Base-by-base conservation (phyloP, 2,888 invertebrate species). In the Pteria penguin region DNA sequence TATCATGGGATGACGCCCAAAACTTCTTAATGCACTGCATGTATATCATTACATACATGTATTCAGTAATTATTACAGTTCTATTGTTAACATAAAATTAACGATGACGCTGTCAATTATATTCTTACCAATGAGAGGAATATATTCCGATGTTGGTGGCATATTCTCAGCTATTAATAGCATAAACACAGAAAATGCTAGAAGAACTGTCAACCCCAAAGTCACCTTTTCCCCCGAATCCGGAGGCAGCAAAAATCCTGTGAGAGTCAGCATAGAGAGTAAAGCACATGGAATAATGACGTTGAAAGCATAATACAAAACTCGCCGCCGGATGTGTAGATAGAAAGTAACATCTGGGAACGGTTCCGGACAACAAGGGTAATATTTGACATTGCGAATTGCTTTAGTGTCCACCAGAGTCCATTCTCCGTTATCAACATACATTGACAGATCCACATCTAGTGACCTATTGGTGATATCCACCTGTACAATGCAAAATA, bases 251-350 rank as follows among this genome's bases (percentile, higher is more conserved):
- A 93, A 92, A 87, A 94, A 94, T 11, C 93, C 93, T 5, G 94
- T 92, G 66, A 94, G 89, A 0, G 94, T 94, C 65, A 94, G 88
- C 94, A 96, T 63, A 92, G 94, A 62, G 96, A 94, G 92, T 92
- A 94, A 92, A 86, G 94, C 92, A 86, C 94, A 94, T 2, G 94
- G 94, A 81, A 94, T 93, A 66, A 94, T 93, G 61, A 94, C 93
- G 89, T 94, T 94, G 88, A 93, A 93, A 84, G 93, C 91, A 82
- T 91, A 92, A 81, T 91, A 92, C 62, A 94, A 89, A 2, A 93
- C 93, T 78, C 93, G 92, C 29, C 94, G 87, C 3, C 93, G 90
- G 63, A 94, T 92, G 73, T 92, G 92, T 32, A 93, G 86, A 73
- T 92, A 93, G 78, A 94, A 93, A 22, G 93, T 94, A 32, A 94